These are phyloP conservation scores for Xylota segnis DNA, from an alignment of 2,888 invertebrate genomes.

Conservation along the genomic window DNA sequence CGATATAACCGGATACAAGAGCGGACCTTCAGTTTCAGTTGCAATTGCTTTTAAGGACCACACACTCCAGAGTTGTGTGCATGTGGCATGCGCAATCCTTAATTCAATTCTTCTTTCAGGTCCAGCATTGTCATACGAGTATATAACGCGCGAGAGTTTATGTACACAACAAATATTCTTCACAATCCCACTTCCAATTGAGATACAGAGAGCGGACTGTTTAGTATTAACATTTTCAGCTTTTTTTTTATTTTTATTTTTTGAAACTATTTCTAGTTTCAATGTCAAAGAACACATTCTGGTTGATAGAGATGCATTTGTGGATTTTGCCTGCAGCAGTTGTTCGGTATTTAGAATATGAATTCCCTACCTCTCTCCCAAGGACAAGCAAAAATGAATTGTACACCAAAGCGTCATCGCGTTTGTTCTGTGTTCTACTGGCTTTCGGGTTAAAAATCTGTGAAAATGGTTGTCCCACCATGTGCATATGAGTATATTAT, in stretches of 20 bases:
- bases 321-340: constrained; percentile 76
- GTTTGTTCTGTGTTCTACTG: constrained; percentile 21
- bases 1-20: constrained; percentile 30
- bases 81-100: constrained; percentile 70
- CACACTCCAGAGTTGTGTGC: constrained; percentile 53
- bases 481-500: no score
- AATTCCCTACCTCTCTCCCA: constrained; percentile 55
- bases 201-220: constrained; percentile 73
- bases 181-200: constrained; percentile 71
- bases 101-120: constrained; percentile 61
- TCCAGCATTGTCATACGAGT: constrained; percentile 33
- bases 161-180: constrained; percentile 53
- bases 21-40: constrained; percentile 48
- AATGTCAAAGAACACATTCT: constrained; percentile 75
- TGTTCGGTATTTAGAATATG: constrained; percentile 54
- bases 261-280: constrained; percentile 21
- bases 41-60: constrained; percentile 72
- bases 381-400: constrained; percentile 68
- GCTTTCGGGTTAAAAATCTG: constrained; percentile 27
- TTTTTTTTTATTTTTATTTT: constrained; percentile 32
- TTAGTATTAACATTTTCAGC: constrained; percentile 24
- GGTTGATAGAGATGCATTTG: constrained; percentile 76
- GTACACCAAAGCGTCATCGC: constrained; percentile 68
- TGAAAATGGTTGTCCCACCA: constrained; percentile 22
- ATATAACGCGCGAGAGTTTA: constrained; percentile 23